A percentile compares a stretch with the other conserved stretches of the same genome.
phyloP scores from a whole-genome alignment of 2,888 invertebrate species.

The Phania funesta region DNA sequence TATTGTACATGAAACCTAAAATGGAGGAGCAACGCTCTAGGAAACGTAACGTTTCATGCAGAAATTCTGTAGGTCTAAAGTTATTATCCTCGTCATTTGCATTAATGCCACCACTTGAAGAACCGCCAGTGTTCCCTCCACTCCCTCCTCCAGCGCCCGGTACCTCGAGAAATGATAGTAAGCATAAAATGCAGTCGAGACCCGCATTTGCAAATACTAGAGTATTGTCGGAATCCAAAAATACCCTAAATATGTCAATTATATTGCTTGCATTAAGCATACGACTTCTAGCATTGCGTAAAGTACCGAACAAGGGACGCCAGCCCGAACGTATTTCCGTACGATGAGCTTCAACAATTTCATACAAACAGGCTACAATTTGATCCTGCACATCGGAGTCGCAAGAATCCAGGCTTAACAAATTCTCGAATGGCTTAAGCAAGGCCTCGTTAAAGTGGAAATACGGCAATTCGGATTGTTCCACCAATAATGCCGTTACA shows the following conservation, averaged over 20 bases:
- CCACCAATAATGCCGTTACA: slow-evolving; percentile 91
- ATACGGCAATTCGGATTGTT: slow-evolving; percentile 93
- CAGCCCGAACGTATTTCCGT: slow-evolving; percentile 97
- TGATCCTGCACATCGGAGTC: slow-evolving; percentile 95
- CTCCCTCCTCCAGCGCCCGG: slow-evolving; percentile 82
- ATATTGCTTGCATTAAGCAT: slow-evolving; percentile 84
- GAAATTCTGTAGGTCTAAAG: slow-evolving; percentile 80
- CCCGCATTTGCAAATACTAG: slow-evolving; percentile 96
- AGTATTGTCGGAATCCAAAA: slow-evolving; percentile 95
- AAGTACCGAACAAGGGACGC: slow-evolving; percentile 96
- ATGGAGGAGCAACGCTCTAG: slow-evolving; percentile 93
- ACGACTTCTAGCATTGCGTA: slow-evolving; percentile 90
- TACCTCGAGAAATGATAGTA: slow-evolving; percentile 84
- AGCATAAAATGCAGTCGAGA: slow-evolving; percentile 94
- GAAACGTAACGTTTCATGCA: slow-evolving; percentile 90
- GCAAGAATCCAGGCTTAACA: slow-evolving; percentile 94
- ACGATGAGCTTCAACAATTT: slow-evolving; percentile 96
- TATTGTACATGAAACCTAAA: slow-evolving; percentile 94
- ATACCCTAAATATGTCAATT: slow-evolving; percentile 95
- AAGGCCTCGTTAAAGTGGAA: slow-evolving; percentile 98
- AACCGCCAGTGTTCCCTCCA: slow-evolving; percentile 76
- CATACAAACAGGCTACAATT: slow-evolving; percentile 96
- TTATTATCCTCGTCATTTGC: slow-evolving; percentile 83
- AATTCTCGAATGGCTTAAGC: slow-evolving; percentile 96
- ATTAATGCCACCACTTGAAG: slow-evolving; percentile 82